These are phyloP conservation scores for Ciona savignyi DNA, from an alignment of 23 tunicate species.

Conservation along the genomic window DNA sequence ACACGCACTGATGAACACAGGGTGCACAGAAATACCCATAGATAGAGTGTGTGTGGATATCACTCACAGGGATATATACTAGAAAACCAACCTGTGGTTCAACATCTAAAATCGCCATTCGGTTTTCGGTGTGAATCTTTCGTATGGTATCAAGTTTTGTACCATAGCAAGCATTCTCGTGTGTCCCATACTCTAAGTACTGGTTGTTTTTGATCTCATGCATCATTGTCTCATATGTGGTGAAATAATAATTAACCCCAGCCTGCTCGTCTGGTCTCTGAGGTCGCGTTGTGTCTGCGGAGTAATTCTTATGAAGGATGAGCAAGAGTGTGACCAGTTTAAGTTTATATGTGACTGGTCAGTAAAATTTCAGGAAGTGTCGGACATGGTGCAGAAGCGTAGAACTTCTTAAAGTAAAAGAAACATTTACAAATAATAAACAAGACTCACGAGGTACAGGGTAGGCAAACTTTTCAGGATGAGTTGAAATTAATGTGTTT, in stretches of 20 bases:
- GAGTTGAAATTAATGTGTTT: conserved; percentile 38
- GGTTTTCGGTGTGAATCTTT: conserved; percentile 50
- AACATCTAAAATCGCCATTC: conserved; percentile 77
- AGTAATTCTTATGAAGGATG: no score
- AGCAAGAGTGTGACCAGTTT: no score
- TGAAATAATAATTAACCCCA: conserved; percentile 74
- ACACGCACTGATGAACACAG: background rate
- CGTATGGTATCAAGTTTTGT: conserved; percentile 68
- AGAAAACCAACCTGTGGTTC: conserved; percentile 67
- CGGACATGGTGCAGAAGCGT: no score
- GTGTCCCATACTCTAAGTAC: conserved; percentile 86
- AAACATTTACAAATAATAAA: background rate
- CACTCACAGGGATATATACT: no score
- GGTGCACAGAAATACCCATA: background rate
- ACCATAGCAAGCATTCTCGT: conserved; percentile 86
- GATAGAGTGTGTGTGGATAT: no score
- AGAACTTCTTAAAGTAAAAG: no score
- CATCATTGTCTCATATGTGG: conserved; percentile 73
- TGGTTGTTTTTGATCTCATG: conserved; percentile 56
- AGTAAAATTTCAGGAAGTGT: no score
- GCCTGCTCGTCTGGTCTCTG: conserved; percentile 72
- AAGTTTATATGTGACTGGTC: no score
- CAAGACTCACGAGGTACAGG: conserved; percentile 77
- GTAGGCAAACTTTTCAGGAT: conserved; percentile 50
- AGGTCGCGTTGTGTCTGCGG: conserved; percentile 86